Conservation (phyloP, 2,113 vertebrate species). For the Antechinus stuartii region DNA sequence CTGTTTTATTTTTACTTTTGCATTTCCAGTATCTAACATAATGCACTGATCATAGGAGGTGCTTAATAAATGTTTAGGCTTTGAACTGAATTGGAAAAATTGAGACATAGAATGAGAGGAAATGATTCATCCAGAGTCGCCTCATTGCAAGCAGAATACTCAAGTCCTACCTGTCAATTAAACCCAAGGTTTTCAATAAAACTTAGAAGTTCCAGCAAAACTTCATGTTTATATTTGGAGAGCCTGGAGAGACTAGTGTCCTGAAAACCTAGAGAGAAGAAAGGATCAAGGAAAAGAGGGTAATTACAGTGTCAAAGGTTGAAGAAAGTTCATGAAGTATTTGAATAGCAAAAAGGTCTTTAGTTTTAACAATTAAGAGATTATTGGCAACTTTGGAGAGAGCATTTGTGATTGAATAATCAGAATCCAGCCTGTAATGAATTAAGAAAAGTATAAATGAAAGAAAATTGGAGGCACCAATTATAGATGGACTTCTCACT, state of each 20-base stretch:
- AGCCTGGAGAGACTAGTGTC: not conserved
- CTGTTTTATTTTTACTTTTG: not conserved
- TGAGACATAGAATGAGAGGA: conserved; percentile 1
- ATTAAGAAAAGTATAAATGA: not conserved
- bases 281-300: not conserved
- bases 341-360: not conserved
- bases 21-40: not conserved
- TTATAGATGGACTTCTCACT: not conserved
- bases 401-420: not conserved
- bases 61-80: not conserved
- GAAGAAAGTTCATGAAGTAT: not conserved
- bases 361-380: not conserved
- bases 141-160: not conserved
- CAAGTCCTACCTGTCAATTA: not conserved
- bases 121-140: conserved; percentile 25
- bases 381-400: not conserved
- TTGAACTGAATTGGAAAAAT: not conserved
- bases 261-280: not conserved
- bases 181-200: not conserved
- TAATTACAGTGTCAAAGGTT: not conserved
- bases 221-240: not conserved
- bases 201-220: not conserved
- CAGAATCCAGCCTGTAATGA: not conserved
- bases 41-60: not conserved
- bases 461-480: not conserved